Evolutionary conservation across 92 coral and sea anemone genomes (phyloP), one percentile per base, ranked within the genome.

Genomic region (Meandrina meandrites): DNA sequence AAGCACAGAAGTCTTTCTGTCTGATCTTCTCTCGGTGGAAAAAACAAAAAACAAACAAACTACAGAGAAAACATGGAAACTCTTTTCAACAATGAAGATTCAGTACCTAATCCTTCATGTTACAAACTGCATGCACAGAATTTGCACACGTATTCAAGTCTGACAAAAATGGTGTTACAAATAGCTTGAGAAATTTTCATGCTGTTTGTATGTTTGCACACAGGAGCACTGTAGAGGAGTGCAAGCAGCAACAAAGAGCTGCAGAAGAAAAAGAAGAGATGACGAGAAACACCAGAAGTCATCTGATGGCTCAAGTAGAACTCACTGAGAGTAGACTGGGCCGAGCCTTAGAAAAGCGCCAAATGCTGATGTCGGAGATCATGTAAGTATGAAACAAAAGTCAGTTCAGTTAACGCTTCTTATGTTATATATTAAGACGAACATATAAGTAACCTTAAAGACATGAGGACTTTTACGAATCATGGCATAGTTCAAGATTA

Each of bases 311-410:
- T 50, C 54, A 22, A 77, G 57, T 77, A 69, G 31, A 42, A 42
- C 58, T 57, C 31, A 60, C 24, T 16, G 88, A 84, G 80, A 60
- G 28, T 19, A 68, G 74, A 56, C 88, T 84, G 45, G 30, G 40
- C 0, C 45, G 27, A 84, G 82, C 81, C 1, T 47, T 84, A 30
- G 66, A 84, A 47, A 31, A 75, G 32, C 82, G 88, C 31, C 73
- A 84, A 21, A 40, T 62, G 28, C 35, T 78, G 18, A 57, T 84
- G 54, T 50, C 88, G 16, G 75, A 75, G 42, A 76, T 84, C 81
- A 76, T 75, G 88, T 84, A 31, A 84, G 88, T 54, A 35, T 17
- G 13, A 8, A 21, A 47, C 0, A 40, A 40, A 40, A 6, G 45
- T 6, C 45, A n/a, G n/a, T n/a, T n/a, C n/a, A n/a, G n/a, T n/a